Base-by-base conservation (phyloP, 2,797 vertebrate species). In the Sandelia bainsii region DNA sequence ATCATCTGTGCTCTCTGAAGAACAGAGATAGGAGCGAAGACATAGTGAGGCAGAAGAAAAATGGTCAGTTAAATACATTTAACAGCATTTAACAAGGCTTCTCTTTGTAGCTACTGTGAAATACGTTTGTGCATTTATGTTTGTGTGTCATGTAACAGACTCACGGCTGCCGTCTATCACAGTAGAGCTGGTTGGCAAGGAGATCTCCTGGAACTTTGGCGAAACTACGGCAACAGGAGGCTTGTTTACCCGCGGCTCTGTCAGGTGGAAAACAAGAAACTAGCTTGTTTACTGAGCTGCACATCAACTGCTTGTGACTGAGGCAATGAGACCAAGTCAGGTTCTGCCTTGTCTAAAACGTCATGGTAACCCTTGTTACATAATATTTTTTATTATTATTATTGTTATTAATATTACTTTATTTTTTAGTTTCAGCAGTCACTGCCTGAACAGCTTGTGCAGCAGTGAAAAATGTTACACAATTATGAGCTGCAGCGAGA, bases 161-260 rank as follows among this genome's bases (percentile, higher is more conserved):
- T 97, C 92, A 99, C 98, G 95, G 92, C 95, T 99, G 93, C 97
- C 97, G 14, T 99, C 98, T n/a, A 99, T 98, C 11, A 99, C 94
- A 0, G 98, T 99, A 3, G 98, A 98, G 75, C 96, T 97, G 74
- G 96, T 99, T 7, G 98, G 98, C 92, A 99, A 85, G 9, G 95
- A 98, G 87, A 99, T 97, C 90, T 97, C 97, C 92, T 98, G 96
- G 93, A 93, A 97, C 75, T 94, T 95, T 0, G 98, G 98, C 32
- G 96, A 97, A 86, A 97, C 98, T 19, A 98, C 80, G n/a, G 97
- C 98, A 80, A 98, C 93, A 0, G 98, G 98, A 62, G 94, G 96
- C 82, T 89, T 97, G 92, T 99, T 99, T 81, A 99, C 96, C 44
- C 98, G 94, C 20, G 96, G 98, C 75, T 97, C 98, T 99, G 94